Evolutionary conservation across 2,113 vertebrate species (phyloP), one percentile per base, ranked within the genome.

Genomic region (Phasianus colchicus): DNA sequence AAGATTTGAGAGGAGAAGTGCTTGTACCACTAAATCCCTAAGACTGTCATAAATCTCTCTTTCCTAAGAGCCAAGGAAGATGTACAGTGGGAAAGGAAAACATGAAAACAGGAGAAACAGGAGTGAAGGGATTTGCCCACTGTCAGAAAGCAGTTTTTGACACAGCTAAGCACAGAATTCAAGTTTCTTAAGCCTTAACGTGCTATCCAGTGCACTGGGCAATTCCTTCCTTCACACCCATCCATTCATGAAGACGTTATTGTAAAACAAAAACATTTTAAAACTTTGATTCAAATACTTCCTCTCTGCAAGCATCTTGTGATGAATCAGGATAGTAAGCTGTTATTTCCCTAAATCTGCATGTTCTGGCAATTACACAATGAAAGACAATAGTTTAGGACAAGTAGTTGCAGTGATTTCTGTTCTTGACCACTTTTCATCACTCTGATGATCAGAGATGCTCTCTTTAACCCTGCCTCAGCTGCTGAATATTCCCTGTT

Each of bases 371-470:
- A 86, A 40, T 86, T 95, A 47, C 60, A 43, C 52, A 86, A 24
- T 36, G 75, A 88, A 93, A 93, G 55, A 88, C 72, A 95, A 81
- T 71, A 88, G 69, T 64, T 81, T 61, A 67, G 85, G 76, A 95
- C 69, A 90, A 75, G 88, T 54, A 71, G 60, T 86, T 94, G 48
- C 75, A 88, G 57, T 27, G 30, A 90, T 87, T 93, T 79, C 71
- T 9, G 10, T 84, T 90, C 74, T 94, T 74, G 71, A 95, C 69
- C 81, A 81, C 70, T 96, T 92, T 88, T 89, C 91, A 93, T 91
- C 77, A 57, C 65, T 65, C 66, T 67, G 47, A 47, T 60, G 54
- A 47, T 91, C 74, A 90, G 70, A 67, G 67, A 57, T 92, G 72
- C 36, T 88, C 91, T 90, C 36, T 85, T 42, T 79, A 85, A 78